Base-by-base conservation (phyloP, 2,888 invertebrate species). In the Xylota sylvarum region DNA sequence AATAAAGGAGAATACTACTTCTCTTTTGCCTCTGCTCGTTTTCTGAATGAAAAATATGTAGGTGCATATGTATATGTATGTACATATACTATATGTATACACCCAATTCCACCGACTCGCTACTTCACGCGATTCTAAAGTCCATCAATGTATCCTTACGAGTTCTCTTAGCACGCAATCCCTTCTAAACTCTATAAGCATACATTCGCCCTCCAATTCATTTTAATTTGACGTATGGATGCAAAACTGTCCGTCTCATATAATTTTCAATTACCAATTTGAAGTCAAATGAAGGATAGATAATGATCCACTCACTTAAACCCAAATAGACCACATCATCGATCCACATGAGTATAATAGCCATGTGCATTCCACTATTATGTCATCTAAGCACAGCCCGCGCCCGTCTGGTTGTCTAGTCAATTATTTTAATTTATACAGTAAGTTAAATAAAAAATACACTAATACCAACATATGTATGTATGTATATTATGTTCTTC, bases 241-340 rank as follows among this genome's bases (percentile, higher is more conserved):
- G 48, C 50, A 64, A 12, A 52, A 4, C 17, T 23, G n/a, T 32
- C 43, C 37, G n/a, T 32, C 23, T 35, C 23, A 60, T 69, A 69
- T 60, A 60, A 70, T 62, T 69, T 43, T 40, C 37, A 70, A 60
- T 52, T 40, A 19, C 37, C 40, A 52, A 69, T 69, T 69, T 48
- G 70, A 43, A 56, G 46, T 72, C 55, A 55, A 72, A 64, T 64
- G 64, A 79, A 37, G 70, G 78, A 62, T 70, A 32, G 64, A 64
- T 46, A 55, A 70, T 72, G 48, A 79, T 64, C 62, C 46, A 56
- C 64, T 72, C 64, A 72, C 64, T 79, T 79, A 48, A 64, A 56
- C 62, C 43, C 64, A 79, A 79, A 55, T 48, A 72, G 64, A 56
- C 64, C 64, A 64, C 56, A 64, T 72, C 72, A 72, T 72, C 79